A percentile compares a stretch with the other conserved stretches of the same genome.
phyloP scores from a whole-genome alignment of 2,888 invertebrate species.

The Ethmia dodecea region DNA sequence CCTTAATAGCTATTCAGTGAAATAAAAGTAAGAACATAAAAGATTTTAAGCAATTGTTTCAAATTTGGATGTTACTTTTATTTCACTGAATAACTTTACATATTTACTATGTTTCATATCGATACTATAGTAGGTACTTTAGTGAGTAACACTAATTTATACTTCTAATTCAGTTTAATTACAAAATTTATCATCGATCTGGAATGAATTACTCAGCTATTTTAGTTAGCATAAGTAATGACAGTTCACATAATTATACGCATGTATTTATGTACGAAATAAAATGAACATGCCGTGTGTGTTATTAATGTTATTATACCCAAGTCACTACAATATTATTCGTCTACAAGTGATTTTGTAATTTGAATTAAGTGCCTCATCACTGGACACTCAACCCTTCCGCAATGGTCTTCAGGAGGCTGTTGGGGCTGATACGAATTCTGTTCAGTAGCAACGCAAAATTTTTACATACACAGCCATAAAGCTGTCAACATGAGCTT shows the following conservation, averaged over 20 bases:
- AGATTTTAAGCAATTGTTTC: neutral
- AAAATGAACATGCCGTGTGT: constrained; percentile 30
- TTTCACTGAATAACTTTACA: too few relatives aligned
- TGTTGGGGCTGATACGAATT: too few relatives aligned
- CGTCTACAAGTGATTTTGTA: too few relatives aligned
- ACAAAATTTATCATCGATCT: constrained; percentile 4
- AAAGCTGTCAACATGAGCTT: too few relatives aligned
- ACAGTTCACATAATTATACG: neutral
- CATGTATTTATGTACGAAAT: constrained; percentile 21
- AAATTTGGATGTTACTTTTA: too few relatives aligned
- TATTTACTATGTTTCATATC: neutral
- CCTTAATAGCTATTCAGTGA: constrained; percentile 1
- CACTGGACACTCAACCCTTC: too few relatives aligned
- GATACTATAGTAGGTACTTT: neutral
- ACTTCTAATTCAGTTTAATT: neutral
- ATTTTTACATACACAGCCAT: too few relatives aligned
- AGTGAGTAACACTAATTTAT: neutral
- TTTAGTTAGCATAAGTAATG: constrained; percentile 5
- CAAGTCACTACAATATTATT: constrained; percentile 24
- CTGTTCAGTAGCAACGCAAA: too few relatives aligned
- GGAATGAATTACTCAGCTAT: neutral
- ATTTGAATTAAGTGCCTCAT: too few relatives aligned
- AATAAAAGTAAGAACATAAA: neutral
- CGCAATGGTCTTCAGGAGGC: too few relatives aligned
- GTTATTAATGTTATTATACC: constrained; percentile 34